Base-by-base conservation (phyloP, 2,113 vertebrate species). In the Archilochus colubris region DNA sequence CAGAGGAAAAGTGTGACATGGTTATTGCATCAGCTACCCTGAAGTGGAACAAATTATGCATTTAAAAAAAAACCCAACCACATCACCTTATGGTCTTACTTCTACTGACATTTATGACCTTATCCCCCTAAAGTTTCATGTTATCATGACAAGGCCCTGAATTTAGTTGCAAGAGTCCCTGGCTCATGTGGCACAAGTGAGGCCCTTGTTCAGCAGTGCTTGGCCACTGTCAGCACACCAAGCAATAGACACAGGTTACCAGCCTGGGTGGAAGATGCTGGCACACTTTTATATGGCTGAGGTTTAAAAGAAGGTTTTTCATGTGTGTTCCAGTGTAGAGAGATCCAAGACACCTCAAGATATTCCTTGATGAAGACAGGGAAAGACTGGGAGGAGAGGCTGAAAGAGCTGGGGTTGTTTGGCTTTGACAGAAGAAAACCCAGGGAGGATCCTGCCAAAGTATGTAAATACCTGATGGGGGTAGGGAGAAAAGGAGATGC, bases 11-110 rank as follows among this genome's bases (percentile, higher is more conserved):
- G 5, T 5, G 63, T 85, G 90, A 94, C 89, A 84, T 17, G 5
- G 59, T 69, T 96, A 76, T 78, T 93, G 77, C 93, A 95, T 95
- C 95, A 96, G 57, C 93, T 87, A 82, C 44, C 51, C 76, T 14
- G 2, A 94, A 91, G 69, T 66, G 95, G 96, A 95, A 96, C 40
- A 94, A 94, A 46, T 73, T 1, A 96, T 50, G 66, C 57, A 22
- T 67, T 64, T 76, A 75, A n/a, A n/a, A 20, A 28, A 44, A 43
- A 54, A 48, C 28, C 7, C 30, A 43, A 3, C 27, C 58, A 31
- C 28, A 81, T 7, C n/a, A 46, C 12, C 21, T 79, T 50, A 50
- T 50, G 68, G 30, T 90, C 48, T 36, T 66, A 61, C 51, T 92
- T 44, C 74, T 88, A 36, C 44, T 82, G 73, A 68, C 57, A 61